A percentile compares a stretch with the other conserved stretches of the same genome.
Conservation (phyloP, 2,113 vertebrate species). For the Mustela lutreola region DNA sequence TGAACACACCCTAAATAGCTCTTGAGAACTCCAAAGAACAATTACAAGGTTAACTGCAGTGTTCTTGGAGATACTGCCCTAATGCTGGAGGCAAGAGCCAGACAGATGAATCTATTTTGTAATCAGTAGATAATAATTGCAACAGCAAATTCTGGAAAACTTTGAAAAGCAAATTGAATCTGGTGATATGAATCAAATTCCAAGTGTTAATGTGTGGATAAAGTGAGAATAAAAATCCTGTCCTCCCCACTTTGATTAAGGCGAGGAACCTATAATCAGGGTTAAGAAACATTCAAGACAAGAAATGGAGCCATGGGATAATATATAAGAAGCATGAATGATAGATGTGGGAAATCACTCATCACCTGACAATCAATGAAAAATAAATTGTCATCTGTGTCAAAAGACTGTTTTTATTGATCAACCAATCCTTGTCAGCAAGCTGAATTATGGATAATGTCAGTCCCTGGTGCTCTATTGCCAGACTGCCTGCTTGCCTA, state of each 20-base stretch:
- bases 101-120: neutral
- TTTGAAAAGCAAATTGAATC: neutral
- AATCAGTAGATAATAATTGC: constrained; percentile 12
- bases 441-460: constrained; percentile 52
- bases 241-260: neutral
- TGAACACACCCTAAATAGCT: neutral
- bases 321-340: constrained; percentile 4
- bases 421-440: constrained; percentile 26
- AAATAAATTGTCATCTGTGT: constrained; percentile 54
- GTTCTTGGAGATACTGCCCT: neutral
- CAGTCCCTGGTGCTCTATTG: constrained; percentile 1
- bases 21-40: neutral
- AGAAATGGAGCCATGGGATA: neutral
- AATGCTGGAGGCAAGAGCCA: neutral
- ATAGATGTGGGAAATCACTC: constrained; percentile 36
- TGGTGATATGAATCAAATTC: neutral
- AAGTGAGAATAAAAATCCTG: constrained; percentile 1
- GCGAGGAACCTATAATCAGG: neutral
- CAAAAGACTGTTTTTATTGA: constrained; percentile 69
- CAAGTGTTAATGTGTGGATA: neutral
- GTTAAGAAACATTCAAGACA: neutral
- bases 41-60: neutral
- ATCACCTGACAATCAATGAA: constrained; percentile 58
- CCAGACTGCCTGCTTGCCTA: neutral
- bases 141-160: neutral